Evolutionary conservation across 2,113 vertebrate species (phyloP), one percentile per base, ranked within the genome.

Genomic region (Chroicocephalus ridibundus): DNA sequence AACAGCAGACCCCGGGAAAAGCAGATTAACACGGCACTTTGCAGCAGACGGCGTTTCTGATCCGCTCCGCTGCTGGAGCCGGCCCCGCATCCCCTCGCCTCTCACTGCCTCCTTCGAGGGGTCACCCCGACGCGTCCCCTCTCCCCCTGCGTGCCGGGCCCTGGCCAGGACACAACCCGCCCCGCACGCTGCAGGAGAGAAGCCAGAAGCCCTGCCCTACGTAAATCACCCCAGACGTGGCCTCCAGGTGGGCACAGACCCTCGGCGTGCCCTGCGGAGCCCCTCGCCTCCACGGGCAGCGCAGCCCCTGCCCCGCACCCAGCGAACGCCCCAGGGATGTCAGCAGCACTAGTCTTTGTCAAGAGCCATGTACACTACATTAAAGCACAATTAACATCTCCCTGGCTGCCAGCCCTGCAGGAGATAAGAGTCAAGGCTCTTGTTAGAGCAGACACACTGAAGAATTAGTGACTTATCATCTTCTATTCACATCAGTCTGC

Each of bases 391-490:
- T 86, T 83, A 90, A 60, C 85, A 40, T 86, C 88, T 84, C 82
- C 92, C 90, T 15, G 55, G 85, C 87, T 72, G 92, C 83, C 76
- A 86, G 94, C 90, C 92, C 90, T 42, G 76, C 80, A 16, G 13
- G 27, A 85, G 86, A 92, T 90, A 88, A 94, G 71, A 81, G 82
- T 12, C 72, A 31, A 68, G 81, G 64, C 94, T 90, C 96, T 86
- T 62, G 82, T 90, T 82, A 1, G 10, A 85, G 66, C 88, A 93
- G 87, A 24, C 47, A 47, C 54, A 20, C 72, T 1, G 55, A 90
- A 92, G 85, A 96, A 92, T 96, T 93, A 93, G 82, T 24, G 94
- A 86, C 68, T 94, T 95, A 90, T 62, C 94, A 49, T 87, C 88
- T 58, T 20, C 88, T 42, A 5, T 75, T 90, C 94, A 47, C 79